Base-by-base conservation (phyloP, 2,797 vertebrate species). In the Ctenochaetus hawaiiensis region DNA sequence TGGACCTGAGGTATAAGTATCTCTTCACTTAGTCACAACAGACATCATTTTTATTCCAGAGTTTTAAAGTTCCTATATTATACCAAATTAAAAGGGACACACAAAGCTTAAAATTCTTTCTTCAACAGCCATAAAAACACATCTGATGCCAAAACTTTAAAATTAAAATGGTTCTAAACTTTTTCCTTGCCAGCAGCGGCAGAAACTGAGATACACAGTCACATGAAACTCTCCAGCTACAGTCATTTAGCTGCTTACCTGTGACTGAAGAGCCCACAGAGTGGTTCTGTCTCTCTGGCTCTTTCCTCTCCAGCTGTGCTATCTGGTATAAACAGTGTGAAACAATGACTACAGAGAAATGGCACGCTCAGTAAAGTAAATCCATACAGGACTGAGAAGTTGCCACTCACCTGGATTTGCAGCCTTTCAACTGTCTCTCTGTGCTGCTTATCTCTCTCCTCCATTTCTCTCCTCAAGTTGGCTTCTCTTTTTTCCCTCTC, bases 401-500 rank as follows among this genome's bases (percentile, higher is more conserved):
- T 48, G 65, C 49, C 45, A 17, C 84, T 94, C 89, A 97, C 97
- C 95, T 95, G 95, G 66, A 92, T 90, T 82, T 96, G 92, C 63
- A 97, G 92, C 63, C 87, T 92, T 91, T 95, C 94, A 85, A 96
- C 75, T 2, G 89, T 92, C 72, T 94, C 94, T 72, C 84, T 91
- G 80, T 96, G 92, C 70, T 93, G 92, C 83, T 87, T 91, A 20
- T 97, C 96, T 80, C 89, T 94, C 67, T 96, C 95, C 78, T 96
- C 96, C 86, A 97, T 84, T 45, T 95, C 83, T 69, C 70, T 93
- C 84, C 78, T 92, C 69, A 96, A 81, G 48, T 96, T 95, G 10
- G 94, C 92, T 49, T 97, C 96, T 77, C 93, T 96, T 81, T 89
- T 94, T 81, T 93, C 85, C 73, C 94, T 92, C 88, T 96, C 96